Conservation (phyloP, 2,888 invertebrate species). For the Megalurothrips usitatus region DNA sequence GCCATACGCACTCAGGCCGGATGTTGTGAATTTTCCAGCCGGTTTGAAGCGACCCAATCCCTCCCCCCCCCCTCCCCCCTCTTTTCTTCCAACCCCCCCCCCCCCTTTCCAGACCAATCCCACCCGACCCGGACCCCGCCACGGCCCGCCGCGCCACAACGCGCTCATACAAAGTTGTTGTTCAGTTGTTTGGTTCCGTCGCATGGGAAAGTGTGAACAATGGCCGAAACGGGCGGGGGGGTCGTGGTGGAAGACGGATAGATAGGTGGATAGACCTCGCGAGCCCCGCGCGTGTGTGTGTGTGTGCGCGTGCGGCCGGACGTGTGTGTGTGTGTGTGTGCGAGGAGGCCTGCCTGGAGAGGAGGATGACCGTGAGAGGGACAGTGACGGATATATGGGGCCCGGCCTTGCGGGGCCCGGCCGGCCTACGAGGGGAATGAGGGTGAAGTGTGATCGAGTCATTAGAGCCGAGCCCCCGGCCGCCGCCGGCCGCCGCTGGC, state of each 20-base stretch:
- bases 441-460: not conserved
- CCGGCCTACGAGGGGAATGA: not conserved
- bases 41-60: not conserved
- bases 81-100: no score
- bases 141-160: no score
- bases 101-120: not conserved
- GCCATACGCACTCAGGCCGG: not conserved
- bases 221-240: not conserved
- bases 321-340: not conserved
- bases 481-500: not conserved
- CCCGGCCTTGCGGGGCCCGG: not conserved
- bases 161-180: not conserved
- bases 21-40: conserved; percentile 23
- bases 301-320: no score
- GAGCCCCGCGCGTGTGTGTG: not conserved
- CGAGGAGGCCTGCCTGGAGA: no score
- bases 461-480: not conserved
- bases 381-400: no score
- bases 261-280: not conserved
- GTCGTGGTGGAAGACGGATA: not conserved
- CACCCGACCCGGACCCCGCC: no score
- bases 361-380: not conserved
- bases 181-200: conserved; percentile 9
- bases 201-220: not conserved
- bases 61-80: no score